Conservation (phyloP, 2,797 vertebrate species). For the Bradypodion ventrale region DNA sequence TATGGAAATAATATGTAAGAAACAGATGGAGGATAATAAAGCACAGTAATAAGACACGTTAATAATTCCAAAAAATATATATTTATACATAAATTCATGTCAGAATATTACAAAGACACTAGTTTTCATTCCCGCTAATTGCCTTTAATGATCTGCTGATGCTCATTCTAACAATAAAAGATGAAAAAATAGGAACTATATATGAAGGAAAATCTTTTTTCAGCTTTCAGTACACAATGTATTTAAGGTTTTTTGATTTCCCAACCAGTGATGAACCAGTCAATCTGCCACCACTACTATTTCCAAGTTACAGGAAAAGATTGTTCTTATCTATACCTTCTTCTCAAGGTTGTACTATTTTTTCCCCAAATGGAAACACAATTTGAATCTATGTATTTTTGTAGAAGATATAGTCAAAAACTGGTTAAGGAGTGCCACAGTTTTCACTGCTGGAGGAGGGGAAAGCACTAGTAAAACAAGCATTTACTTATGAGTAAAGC, state of each 20-base stretch:
- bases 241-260: slow-evolving; percentile 5
- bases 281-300: slow-evolving; percentile 9
- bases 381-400: neutral
- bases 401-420: neutral
- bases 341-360: neutral
- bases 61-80: no score
- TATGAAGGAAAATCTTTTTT: neutral
- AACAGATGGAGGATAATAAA: neutral
- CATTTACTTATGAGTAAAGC: neutral
- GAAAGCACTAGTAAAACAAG: neutral
- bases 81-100: no score
- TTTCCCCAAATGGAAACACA: slow-evolving; percentile 3
- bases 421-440: neutral
- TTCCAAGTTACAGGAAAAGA: neutral
- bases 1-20: slow-evolving; percentile 31
- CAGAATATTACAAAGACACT: slow-evolving; percentile 12
- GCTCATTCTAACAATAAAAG: slow-evolving; percentile 39
- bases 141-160: slow-evolving; percentile 37
- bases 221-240: slow-evolving; percentile 32
- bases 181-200: accelerated
- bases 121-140: slow-evolving; percentile 37
- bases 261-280: slow-evolving; percentile 12
- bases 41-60: slow-evolving; percentile 18
- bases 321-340: neutral
- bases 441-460: neutral